Percentiles rank a stretch among this genome's conserved stretches.
phyloP scores from a whole-genome alignment of 64 coral and sea anemone species.

The Stichodactyla helianthus region DNA sequence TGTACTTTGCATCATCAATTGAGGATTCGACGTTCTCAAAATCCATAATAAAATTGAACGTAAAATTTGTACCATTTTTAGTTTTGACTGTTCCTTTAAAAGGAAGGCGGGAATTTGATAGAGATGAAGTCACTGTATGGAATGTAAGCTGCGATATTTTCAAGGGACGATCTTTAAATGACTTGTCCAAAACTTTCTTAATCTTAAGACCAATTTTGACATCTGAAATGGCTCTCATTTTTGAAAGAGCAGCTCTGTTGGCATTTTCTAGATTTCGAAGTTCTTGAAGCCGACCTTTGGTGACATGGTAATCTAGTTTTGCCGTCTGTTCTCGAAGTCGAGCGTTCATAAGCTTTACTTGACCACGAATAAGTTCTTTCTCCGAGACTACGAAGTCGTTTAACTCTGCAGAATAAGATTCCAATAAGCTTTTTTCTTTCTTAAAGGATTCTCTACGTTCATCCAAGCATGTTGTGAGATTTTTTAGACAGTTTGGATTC shows the following conservation, averaged over 20 bases:
- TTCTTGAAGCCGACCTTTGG: not conserved
- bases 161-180: not conserved
- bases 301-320: not conserved
- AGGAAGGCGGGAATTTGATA: not conserved
- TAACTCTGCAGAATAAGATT: not conserved
- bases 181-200: not conserved
- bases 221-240: not conserved
- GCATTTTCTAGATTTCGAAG: not conserved
- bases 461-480: not conserved
- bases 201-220: not conserved
- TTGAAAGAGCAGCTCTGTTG: not conserved
- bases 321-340: not conserved
- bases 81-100: not conserved
- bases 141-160: not conserved
- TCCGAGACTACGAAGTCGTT: not conserved
- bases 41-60: slow-evolving; percentile 16
- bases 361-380: not conserved
- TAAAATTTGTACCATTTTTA: not conserved
- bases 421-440: not conserved
- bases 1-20: not conserved
- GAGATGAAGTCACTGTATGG: not conserved
- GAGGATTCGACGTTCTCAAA: not conserved
- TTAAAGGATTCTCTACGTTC: not conserved
- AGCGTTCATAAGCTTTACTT: not conserved
- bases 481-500: not conserved